Evolutionary conservation across 2,888 invertebrate genomes (phyloP).

Genomic region (Aphidius colemani): DNA sequence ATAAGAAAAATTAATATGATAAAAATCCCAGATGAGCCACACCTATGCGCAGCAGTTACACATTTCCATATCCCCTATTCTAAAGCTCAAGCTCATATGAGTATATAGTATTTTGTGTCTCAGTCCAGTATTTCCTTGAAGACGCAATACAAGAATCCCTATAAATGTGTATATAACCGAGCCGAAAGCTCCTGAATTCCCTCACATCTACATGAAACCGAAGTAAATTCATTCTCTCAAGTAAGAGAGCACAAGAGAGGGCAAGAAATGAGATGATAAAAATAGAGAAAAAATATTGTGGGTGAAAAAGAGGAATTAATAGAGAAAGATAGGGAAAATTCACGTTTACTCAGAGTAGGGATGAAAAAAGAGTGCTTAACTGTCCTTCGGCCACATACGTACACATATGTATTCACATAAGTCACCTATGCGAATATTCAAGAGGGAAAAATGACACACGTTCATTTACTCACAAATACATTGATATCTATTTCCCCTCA

Average conservation of each 20-base stretch:
- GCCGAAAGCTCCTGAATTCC: conserved; percentile 19
- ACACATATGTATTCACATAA: conserved; percentile 39
- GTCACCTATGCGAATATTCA: conserved; percentile 27
- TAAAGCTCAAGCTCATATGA: conserved; percentile 3
- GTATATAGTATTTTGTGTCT: conserved; percentile 16
- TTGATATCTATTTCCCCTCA: conserved; percentile 43
- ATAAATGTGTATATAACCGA: conserved; percentile 4
- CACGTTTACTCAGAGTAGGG: conserved; percentile 14
- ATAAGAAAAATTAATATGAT: neutral
- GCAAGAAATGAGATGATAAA: neutral
- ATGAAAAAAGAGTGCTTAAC: conserved; percentile 14
- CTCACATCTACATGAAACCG: conserved; percentile 30
- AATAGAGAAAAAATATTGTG: conserved; percentile 20
- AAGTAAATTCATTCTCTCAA: conserved; percentile 7
- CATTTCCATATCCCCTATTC: conserved; percentile 1
- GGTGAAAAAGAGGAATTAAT: neutral
- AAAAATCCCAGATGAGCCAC: conserved; percentile 36
- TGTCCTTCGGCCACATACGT: conserved; percentile 26
- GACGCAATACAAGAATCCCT: conserved; percentile 17
- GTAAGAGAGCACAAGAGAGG: conserved; percentile 25
- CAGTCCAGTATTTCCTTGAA: conserved; percentile 16
- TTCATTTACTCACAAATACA: conserved; percentile 39
- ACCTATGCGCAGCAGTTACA: conserved; percentile 32
- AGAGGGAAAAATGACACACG: conserved; percentile 24
- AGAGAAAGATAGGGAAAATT: neutral